Evolutionary conservation across 2,888 invertebrate genomes (phyloP), one percentile per base, ranked within the genome.

Genomic region (Dryobotodes eremita): DNA sequence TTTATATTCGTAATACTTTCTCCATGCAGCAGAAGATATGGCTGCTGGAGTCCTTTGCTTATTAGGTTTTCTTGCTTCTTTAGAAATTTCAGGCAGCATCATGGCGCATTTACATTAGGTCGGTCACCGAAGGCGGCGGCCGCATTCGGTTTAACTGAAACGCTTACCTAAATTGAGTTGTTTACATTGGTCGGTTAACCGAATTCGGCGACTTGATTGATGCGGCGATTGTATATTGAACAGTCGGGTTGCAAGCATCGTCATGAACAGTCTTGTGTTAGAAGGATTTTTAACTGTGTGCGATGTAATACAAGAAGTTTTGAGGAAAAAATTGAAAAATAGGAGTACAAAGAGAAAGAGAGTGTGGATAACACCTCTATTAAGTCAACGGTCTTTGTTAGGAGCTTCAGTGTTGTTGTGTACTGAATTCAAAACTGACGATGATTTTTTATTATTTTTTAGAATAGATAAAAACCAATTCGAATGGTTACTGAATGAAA

Each of bases 121-220:
- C 80, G 80, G 76, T 80, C 80, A 76, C 77, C 80, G 80, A 80
- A 80, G 76, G 76, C 80, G 77, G 78, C 81, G 78, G 81, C 81
- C 77, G 78, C 81, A 75, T 82, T 82, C 82, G 82, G 82, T 82
- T 82, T 82, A 78, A 81, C 73, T 77, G 77, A 81, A 81, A 78
- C 81, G 81, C 81, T 75, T 72, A 81, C 77, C 75, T 81, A 75
- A 66, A 81, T 81, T 80, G 80, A 80, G 66, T 80, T 57, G 80
- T 80, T 80, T 77, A 77, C 74, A 77, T 80, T 80, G 77, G 81
- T 81, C 81, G 81, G 81, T 81, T 75, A 78, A 75, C 78, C 75
- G 79, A 82, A 80, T 80, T 72, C 77, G 76, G 80, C 77, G 76
- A 77, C 77, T 77, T 77, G 80, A 77, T 80, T 77, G 76, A 80